These are phyloP conservation scores for Psittacula derbiana DNA, from an alignment of 2,797 vertebrate genomes.

Conservation along the genomic window DNA sequence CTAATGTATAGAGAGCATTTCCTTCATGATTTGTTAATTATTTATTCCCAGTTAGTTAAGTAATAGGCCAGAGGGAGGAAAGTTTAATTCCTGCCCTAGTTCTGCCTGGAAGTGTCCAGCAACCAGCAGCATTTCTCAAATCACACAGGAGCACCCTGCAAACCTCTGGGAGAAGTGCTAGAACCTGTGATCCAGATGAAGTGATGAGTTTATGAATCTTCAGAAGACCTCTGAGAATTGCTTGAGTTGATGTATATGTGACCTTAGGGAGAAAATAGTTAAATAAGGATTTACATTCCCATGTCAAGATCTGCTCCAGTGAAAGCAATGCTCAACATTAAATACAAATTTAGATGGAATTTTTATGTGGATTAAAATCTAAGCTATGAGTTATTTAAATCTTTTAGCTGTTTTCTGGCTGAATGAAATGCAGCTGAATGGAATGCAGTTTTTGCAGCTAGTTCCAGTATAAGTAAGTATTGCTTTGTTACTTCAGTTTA, in stretches of 20 bases:
- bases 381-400: background rate
- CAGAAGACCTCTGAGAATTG: background rate
- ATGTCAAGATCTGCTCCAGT: background rate
- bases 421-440: background rate
- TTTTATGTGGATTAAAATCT: background rate
- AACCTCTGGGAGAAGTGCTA: background rate
- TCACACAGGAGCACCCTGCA: background rate
- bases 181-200: background rate
- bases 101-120: background rate
- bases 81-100: background rate
- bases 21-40: background rate
- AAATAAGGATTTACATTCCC: background rate
- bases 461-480: background rate
- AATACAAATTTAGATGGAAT: background rate
- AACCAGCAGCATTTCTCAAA: background rate
- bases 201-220: background rate
- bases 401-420: background rate
- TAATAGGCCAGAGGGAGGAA: background rate
- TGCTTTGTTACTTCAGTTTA: background rate
- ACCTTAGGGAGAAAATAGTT: background rate
- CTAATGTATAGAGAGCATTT: background rate
- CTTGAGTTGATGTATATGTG: background rate
- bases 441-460: background rate
- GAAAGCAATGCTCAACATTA: background rate
- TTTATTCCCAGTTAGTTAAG: background rate